These are phyloP conservation scores for Drosophila mayaguana DNA, from an alignment of 2,888 invertebrate species.

Conservation along the genomic window DNA sequence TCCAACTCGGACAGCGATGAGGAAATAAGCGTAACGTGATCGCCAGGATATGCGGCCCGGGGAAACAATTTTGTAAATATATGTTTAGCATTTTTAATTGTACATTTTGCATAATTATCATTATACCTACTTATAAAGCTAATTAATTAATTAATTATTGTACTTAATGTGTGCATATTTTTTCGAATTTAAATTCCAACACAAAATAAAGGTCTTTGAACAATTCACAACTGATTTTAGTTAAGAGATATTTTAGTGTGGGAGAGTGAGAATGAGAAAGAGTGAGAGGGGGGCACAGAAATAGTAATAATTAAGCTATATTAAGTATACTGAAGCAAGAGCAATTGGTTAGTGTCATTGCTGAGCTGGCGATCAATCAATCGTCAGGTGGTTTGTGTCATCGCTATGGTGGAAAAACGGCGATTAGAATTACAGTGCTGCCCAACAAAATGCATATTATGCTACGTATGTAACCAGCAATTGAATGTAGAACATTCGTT, in stretches of 20 bases:
- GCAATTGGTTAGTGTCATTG: slow-evolving; percentile 17
- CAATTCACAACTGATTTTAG: slow-evolving; percentile 21
- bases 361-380: neutral
- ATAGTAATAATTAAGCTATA: no score
- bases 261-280: neutral
- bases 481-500: neutral
- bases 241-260: neutral
- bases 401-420: neutral
- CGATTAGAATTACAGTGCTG: slow-evolving; percentile 6
- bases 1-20: slow-evolving; percentile 90
- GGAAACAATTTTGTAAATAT: slow-evolving; percentile 58
- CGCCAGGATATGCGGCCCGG: slow-evolving; percentile 45
- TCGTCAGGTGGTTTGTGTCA: slow-evolving; percentile 14
- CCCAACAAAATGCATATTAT: neutral
- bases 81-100: slow-evolving; percentile 60
- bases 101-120: slow-evolving; percentile 60
- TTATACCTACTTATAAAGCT: slow-evolving; percentile 42
- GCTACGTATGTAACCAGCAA: no score
- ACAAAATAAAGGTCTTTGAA: slow-evolving; percentile 72
- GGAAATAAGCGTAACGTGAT: slow-evolving; percentile 96
- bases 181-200: slow-evolving; percentile 82
- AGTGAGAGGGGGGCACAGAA: no score
- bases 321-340: no score
- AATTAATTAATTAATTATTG: slow-evolving; percentile 60
- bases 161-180: slow-evolving; percentile 63